Evolutionary conservation across 2,888 invertebrate genomes (phyloP).

Genomic region (Actias luna): DNA sequence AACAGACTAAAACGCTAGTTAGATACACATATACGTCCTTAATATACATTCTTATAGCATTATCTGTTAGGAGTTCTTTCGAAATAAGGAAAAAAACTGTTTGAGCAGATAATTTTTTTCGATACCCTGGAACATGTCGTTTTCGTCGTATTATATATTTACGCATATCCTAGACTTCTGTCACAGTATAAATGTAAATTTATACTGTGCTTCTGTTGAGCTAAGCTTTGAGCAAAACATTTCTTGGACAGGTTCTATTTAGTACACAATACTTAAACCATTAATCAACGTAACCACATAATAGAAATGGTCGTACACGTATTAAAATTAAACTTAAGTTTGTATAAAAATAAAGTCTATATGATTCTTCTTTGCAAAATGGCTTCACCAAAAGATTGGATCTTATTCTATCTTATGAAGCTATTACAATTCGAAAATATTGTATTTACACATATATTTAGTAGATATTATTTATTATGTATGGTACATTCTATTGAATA

Average conservation of each 20-base stretch:
- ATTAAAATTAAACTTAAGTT: neutral
- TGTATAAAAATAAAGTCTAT: neutral
- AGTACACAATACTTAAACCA: neutral
- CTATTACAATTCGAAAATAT: neutral
- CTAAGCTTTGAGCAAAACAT: neutral
- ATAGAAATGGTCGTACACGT: neutral
- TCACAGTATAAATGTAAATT: neutral
- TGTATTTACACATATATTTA: neutral
- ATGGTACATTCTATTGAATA: neutral
- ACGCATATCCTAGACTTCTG: neutral
- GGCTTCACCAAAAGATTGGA: neutral
- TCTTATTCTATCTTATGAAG: neutral
- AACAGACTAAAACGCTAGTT: slow-evolving; percentile 38
- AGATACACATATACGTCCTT: slow-evolving; percentile 27
- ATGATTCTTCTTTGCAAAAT: neutral
- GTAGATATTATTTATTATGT: neutral
- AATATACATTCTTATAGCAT: slow-evolving; percentile 36
- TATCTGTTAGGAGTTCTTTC: slow-evolving; percentile 46
- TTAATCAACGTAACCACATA: neutral
- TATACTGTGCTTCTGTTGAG: neutral
- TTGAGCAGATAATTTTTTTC: slow-evolving; percentile 56
- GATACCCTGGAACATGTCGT: slow-evolving; percentile 54
- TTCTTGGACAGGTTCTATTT: neutral
- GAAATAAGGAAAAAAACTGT: slow-evolving; percentile 38
- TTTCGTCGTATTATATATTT: neutral